phyloP scores from a whole-genome alignment of 2,113 vertebrate species.

The Alaudala cheleensis region DNA sequence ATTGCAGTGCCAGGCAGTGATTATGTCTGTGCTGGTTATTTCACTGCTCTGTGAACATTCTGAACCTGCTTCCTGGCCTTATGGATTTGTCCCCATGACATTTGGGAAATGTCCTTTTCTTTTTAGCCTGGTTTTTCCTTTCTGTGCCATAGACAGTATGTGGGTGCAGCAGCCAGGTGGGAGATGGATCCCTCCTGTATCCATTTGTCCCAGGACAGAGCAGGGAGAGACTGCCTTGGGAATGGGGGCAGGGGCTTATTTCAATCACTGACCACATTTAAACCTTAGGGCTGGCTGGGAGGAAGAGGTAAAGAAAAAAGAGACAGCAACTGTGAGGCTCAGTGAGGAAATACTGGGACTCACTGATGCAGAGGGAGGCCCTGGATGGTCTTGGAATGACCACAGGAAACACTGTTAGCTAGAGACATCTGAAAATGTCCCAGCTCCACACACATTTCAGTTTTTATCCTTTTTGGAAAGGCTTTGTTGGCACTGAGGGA shows the following conservation, averaged over 20 bases:
- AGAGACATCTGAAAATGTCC: not conserved
- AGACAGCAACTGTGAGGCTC: not conserved
- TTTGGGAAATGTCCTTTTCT: not conserved
- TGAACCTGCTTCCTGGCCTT: not conserved
- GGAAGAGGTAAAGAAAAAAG: not conserved
- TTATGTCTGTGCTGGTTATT: not conserved
- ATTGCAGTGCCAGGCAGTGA: not conserved
- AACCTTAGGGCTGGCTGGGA: not conserved
- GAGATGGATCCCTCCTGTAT: not conserved
- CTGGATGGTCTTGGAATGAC: not conserved
- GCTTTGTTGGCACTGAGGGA: not conserved
- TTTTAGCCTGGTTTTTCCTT: not conserved
- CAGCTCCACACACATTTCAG: accelerated
- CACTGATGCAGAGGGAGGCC: not conserved
- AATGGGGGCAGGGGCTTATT: not conserved
- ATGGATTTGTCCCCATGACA: not conserved
- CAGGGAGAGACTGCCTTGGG: not conserved
- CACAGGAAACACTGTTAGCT: not conserved
- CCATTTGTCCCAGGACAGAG: not conserved
- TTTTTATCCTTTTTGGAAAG: not conserved
- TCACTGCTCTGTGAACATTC: not conserved
- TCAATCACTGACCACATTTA: not conserved
- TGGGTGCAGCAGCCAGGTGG: not conserved
- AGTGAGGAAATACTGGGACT: not conserved
- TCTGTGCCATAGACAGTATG: not conserved